Evolutionary conservation across 2,888 invertebrate genomes (phyloP).

Genomic region (Acronicta alni): DNA sequence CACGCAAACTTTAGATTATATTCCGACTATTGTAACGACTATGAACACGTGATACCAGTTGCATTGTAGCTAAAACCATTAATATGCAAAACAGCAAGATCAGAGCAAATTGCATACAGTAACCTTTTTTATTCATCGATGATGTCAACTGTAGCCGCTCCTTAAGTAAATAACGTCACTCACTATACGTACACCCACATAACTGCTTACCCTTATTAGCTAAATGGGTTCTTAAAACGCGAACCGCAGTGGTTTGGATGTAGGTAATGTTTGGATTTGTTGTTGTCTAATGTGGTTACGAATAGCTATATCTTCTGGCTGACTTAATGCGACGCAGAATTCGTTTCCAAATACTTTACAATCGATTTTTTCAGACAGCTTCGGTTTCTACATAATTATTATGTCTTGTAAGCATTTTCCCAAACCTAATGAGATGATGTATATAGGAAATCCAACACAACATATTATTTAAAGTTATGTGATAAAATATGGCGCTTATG

Average conservation of each 20-base stretch:
- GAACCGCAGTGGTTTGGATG: slow-evolving; percentile 27
- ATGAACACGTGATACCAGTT: neutral
- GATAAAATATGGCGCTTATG: no score
- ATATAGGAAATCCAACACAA: no score
- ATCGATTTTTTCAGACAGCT: no score
- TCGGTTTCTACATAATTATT: no score
- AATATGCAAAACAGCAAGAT: slow-evolving; percentile 42
- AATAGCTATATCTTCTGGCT: no score
- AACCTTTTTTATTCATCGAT: slow-evolving; percentile 65
- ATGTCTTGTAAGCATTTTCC: no score
- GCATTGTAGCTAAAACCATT: slow-evolving; percentile 25
- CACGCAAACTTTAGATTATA: slow-evolving; percentile 37
- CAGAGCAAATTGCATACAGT: slow-evolving; percentile 39
- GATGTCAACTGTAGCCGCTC: slow-evolving; percentile 70
- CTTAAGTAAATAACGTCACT: slow-evolving; percentile 55
- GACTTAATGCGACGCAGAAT: no score
- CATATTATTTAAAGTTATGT: no score
- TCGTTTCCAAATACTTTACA: no score
- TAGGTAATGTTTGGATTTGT: neutral
- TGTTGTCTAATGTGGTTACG: neutral
- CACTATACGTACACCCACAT: slow-evolving; percentile 61
- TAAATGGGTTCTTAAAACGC: slow-evolving; percentile 43
- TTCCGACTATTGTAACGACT: slow-evolving; percentile 11
- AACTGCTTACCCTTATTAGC: slow-evolving; percentile 68
- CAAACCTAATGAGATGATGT: no score